phyloP scores from a whole-genome alignment of 2,113 vertebrate species.

The Malurus alboscapulatus region DNA sequence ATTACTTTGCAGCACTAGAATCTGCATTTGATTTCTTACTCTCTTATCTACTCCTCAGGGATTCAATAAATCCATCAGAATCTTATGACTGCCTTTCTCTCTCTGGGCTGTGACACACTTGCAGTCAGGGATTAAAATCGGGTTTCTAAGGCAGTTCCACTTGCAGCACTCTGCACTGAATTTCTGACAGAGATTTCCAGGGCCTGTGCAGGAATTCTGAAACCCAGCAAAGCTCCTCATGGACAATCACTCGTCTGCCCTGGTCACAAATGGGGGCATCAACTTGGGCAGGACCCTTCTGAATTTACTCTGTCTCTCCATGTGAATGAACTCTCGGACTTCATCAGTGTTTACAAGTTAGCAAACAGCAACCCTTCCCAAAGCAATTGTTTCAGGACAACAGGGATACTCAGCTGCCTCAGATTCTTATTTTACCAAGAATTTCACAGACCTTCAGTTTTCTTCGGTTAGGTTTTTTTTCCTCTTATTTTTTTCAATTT shows the following conservation, averaged over 20 bases:
- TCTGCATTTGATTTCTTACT: conserved; percentile 40
- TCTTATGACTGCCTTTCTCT: conserved; percentile 24
- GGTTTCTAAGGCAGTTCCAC: background rate
- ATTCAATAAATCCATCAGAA: background rate
- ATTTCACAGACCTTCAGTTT: background rate
- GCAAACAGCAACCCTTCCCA: background rate
- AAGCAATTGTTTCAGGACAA: background rate
- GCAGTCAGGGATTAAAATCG: background rate
- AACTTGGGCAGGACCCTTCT: background rate
- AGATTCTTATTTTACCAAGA: background rate
- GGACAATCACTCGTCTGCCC: background rate
- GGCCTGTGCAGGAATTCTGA: background rate
- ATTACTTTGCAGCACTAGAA: background rate
- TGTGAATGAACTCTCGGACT: background rate
- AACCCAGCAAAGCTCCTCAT: background rate
- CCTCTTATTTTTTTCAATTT: background rate
- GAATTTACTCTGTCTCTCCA: conserved; percentile 3
- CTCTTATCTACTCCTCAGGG: conserved; percentile 5
- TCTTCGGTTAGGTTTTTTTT: background rate
- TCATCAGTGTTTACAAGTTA: background rate
- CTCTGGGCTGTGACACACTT: background rate
- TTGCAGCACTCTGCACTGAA: background rate
- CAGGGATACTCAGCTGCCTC: background rate
- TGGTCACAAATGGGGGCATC: background rate
- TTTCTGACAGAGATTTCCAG: background rate